Base-by-base conservation (phyloP, 2,797 vertebrate species). In the Trematomus bernacchii region DNA sequence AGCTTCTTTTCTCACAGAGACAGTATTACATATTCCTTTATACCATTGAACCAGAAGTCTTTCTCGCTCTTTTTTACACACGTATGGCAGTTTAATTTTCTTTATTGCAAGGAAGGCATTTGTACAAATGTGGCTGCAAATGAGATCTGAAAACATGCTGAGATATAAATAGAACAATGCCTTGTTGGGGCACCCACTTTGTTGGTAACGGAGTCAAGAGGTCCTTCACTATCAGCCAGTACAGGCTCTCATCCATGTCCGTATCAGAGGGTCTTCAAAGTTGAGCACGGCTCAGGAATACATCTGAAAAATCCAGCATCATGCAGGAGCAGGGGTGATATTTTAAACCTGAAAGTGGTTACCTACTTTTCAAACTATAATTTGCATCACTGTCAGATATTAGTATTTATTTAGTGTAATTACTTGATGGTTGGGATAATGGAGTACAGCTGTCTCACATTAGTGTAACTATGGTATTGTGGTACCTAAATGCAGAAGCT, bases 31-130 rank as follows among this genome's bases (percentile, higher is more conserved):
- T 85, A 84, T 73, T 73, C 67, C 57, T 72, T 79, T 61, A 66
- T 51, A 63, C 58, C 40, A 60, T 75, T 65, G 64, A 69, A 53
- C 5, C 3, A 44, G 52, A 66, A 71, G 64, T 59, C 68, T 66
- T n/a, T 62, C 71, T 63, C 10, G 6, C 52, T 19, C 60, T 48
- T 50, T 30, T 53, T 51, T 42, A 60, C 66, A 78, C 43, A 67
- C 2, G 7, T 58, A 55, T 30, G 47, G 52, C 11, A 51, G 67
- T 90, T 90, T 90, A 84, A 91, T 93, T 90, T 92, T 79, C 79
- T 75, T 84, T 83, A 27, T 87, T 85, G 84, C 40, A 46, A 55
- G 71, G 12, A 10, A 60, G 58, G 65, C 62, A 44, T 83, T 82
- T 81, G 73, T 64, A 82, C 71, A 73, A 51, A 37, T 37, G 33